Conservation (phyloP, 2,113 vertebrate species). For the Leptocoma aspasia region DNA sequence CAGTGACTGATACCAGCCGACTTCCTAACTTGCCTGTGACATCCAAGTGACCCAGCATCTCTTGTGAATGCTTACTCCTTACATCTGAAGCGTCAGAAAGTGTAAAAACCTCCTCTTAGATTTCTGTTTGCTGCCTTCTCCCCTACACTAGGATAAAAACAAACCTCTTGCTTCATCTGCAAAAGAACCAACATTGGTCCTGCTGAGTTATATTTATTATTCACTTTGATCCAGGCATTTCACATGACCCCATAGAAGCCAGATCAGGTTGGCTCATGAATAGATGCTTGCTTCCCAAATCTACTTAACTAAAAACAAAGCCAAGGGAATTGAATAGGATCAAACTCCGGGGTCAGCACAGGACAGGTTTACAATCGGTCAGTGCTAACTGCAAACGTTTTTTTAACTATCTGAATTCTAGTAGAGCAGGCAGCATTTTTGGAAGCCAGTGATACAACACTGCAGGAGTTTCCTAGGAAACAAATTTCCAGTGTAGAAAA, state of each 20-base stretch:
- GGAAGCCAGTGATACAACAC: not conserved
- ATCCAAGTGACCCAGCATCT: not conserved
- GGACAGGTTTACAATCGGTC: slow-evolving; percentile 29
- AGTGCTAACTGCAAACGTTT: slow-evolving; percentile 23
- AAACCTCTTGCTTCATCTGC: not conserved
- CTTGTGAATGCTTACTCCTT: not conserved
- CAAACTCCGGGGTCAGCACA: slow-evolving; percentile 9
- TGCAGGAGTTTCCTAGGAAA: not conserved
- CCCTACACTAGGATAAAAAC: not conserved
- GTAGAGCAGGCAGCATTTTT: not conserved
- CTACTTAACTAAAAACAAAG: slow-evolving; percentile 62
- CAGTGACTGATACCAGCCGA: not conserved
- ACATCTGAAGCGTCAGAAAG: not conserved
- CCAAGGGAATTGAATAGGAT: slow-evolving; percentile 52
- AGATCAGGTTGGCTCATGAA: slow-evolving; percentile 57
- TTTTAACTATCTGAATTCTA: not conserved
- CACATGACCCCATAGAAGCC: slow-evolving; percentile 44
- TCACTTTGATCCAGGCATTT: slow-evolving; percentile 46
- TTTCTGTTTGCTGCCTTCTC: not conserved
- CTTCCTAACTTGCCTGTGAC: not conserved
- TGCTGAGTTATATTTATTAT: slow-evolving; percentile 53
- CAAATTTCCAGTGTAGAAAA: not conserved
- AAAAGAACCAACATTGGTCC: not conserved
- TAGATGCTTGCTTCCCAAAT: slow-evolving; percentile 55
- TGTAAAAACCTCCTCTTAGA: not conserved